Base-by-base conservation (phyloP, 2,888 invertebrate genomes). In the Leucania comma region DNA sequence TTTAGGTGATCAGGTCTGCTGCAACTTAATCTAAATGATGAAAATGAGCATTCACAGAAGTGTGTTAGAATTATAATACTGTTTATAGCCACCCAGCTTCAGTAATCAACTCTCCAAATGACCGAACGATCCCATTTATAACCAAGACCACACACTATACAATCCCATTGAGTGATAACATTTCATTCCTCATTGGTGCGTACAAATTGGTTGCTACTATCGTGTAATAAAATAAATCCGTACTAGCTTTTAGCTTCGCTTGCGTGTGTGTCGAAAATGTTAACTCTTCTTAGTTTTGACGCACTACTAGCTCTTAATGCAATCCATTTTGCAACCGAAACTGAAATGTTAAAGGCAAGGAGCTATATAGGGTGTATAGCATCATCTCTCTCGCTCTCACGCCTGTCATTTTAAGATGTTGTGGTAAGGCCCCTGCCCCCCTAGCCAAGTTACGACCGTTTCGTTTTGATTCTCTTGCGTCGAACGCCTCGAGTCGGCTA, bases 121-220 rank as follows among this genome's bases (percentile, higher is more conserved):
- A 64, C 12, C 3, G 32, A 75, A 53, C 24, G 24, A 8, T 38
- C 17, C 26, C 72, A 76, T 76, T 59, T 59, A n/a, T 46, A 62
- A 14, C 54, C 1, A 14, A 26, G 53, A 72, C 66, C 72, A 42
- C 61, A 75, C 75, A 46, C 42, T 14, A 72, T 8, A 42, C 64
- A 51, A 75, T 75, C 57, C 56, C 53, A 57, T 61, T 72, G 70
- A 75, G 24, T 75, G 66, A 76, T 76, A 70, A 46, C 60, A 64
- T 66, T 76, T 72, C 72, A 67, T 54, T 63, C 59, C 62, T 14
- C 10, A 9, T 29, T 66, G 65, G 62, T 78, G 56, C 51, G 4
- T 38, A 78, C 60, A 79, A 67, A 79, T 79, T 68, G 42, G 48
- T 46, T 42, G 24, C 1, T 26, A 54, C 62, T 64, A 58, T 62